Evolutionary conservation across 2,888 invertebrate genomes (phyloP), one percentile per base, ranked within the genome.

Genomic region (Shargacucullia verbasci): DNA sequence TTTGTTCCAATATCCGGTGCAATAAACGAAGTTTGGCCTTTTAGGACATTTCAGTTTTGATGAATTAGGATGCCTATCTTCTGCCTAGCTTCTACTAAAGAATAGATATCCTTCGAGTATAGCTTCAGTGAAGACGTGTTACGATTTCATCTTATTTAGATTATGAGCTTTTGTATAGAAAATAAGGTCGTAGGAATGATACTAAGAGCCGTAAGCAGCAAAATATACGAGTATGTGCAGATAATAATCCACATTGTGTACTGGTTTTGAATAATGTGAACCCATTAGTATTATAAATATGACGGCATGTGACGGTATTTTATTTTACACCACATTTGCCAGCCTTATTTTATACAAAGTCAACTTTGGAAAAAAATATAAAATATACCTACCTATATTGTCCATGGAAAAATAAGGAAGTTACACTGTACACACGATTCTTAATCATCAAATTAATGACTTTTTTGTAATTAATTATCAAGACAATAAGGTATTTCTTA

Each of bases 101-200:
- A 34, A 34, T 34, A 34, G 12, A 34, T 34, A 12, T 34, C 0
- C 6, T 34, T n/a, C 5, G 34, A 12, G 12, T 34, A 20, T 4
- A 20, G 20, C 20, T 20, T 20, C 4, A 4, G n/a, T n/a, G n/a
- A n/a, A n/a, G n/a, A n/a, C n/a, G n/a, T n/a, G n/a, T n/a, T 27
- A 35, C 7, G 43, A 35, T 54, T 53, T 62, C 12, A 64, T 62
- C 34, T 54, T 54, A 14, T 47, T 63, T 37, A 25, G 29, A 35
- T 47, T 29, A 34, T 31, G n/a, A 38, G 41, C 43, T 25, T 38
- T 53, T 68, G 41, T 47, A 20, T 27, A 15, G 20, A 25, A 34
- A 70, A 57, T 8, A 25, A 20, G 46, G 35, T 64, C 35, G 9
- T 11, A 14, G 15, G 20, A 12, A 53, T 47, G 35, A 33, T 33